Conservation (phyloP, 2,113 vertebrate species). For the Alligator mississippiensis region DNA sequence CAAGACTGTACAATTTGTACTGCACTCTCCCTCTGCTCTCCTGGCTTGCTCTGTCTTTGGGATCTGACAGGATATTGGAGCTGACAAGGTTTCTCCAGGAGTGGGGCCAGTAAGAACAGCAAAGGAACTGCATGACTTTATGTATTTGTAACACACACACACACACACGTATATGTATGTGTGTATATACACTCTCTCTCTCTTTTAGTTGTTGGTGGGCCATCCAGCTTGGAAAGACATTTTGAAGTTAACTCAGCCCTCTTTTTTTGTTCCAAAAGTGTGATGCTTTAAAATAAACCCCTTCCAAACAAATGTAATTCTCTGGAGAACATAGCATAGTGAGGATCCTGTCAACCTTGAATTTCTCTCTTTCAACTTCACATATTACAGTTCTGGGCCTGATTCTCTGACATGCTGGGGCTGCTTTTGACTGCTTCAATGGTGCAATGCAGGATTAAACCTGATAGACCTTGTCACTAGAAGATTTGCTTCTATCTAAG, state of each 20-base stretch:
- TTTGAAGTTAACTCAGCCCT: neutral
- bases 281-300: neutral
- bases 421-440: neutral
- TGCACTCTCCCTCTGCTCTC: neutral
- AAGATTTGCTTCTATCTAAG: neutral
- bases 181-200: neutral
- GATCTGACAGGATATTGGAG: neutral
- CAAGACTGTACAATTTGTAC: neutral
- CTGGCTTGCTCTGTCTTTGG: neutral
- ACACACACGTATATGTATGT: no score
- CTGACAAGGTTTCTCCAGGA: slow-evolving; percentile 17
- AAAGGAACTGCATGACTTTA: neutral
- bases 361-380: neutral
- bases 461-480: fast-evolving
- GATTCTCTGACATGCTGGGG: fast-evolving
- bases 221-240: neutral
- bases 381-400: neutral
- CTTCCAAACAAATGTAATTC: neutral
- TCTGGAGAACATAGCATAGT: fast-evolving
- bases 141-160: no score
- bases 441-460: fast-evolving
- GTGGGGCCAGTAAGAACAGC: neutral
- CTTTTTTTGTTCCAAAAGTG: neutral
- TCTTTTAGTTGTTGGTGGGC: neutral
- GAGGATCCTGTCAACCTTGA: neutral